Base-by-base conservation (phyloP, 2,113 vertebrate genomes). In the Pomatostomus ruficeps region DNA sequence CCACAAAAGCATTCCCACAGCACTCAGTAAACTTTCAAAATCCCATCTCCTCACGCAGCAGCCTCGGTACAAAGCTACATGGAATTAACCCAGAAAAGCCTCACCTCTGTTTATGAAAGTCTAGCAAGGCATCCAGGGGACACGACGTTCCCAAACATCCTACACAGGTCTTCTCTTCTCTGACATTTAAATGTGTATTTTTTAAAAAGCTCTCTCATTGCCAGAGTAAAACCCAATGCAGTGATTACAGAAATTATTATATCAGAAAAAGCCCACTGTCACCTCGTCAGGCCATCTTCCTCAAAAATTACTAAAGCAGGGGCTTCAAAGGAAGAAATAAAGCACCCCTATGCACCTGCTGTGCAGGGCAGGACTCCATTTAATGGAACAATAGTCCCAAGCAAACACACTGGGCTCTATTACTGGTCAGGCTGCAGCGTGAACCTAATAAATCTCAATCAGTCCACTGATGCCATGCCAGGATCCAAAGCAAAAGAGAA, bases 401-500 rank as follows among this genome's bases (percentile, higher is more conserved):
- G 24, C 51, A 88, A 66, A 59, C 40, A 58, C 23, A 43, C 19
- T 57, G 59, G 73, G 45, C 43, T 93, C 31, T 83, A 62, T 48
- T 61, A 59, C 43, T 85, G 72, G 62, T 88, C 75, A 91, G 83
- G 58, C 79, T 94, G 75, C 70, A 58, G 63, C 61, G 81, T 26
- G 36, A 87, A 89, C 63, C 46, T 52, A 93, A 86, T 88, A 95
- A 95, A 95, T 85, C 79, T 85, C 58, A 82, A 66, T 2, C 17
- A 4, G 25, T 48, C 38, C n/a, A 79, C n/a, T 61, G 58, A 87
- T 3, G 7, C 46, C 83, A 58, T 75, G 48, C 58, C 78, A 73
- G 38, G 68, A 91, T 55, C 80, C 87, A 81, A 83, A 94, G 43
- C 75, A 88, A 90, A 91, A 92, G 25, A 59, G 49, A 85, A 92